A percentile compares a stretch with the other conserved stretches of the same genome.
Evolutionary conservation across 2,113 vertebrate species (phyloP).

Genomic region (Heliornis fulica): DNA sequence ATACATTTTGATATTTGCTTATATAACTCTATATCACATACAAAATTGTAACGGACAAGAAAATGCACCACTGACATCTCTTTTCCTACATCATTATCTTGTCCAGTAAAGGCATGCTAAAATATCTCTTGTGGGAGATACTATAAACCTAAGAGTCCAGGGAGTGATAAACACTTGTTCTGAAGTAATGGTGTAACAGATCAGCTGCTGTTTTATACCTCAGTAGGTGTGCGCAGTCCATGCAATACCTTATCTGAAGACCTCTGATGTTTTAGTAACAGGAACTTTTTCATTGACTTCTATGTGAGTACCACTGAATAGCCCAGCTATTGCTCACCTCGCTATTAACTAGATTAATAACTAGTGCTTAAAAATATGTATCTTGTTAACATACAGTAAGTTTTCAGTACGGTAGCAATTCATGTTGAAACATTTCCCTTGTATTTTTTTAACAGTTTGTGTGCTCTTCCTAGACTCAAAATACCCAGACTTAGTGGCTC

Average conservation of each 20-base stretch:
- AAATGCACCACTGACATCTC: not conserved
- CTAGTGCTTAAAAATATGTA: not conserved
- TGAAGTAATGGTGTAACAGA: not conserved
- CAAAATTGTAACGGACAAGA: not conserved
- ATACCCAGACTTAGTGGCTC: constrained; percentile 29
- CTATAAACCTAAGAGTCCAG: not conserved
- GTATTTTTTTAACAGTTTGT: not conserved
- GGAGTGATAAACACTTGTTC: not conserved
- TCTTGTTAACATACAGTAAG: not conserved
- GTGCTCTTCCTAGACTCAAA: not conserved
- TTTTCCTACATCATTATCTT: not conserved
- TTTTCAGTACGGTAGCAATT: not conserved
- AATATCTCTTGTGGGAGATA: not conserved
- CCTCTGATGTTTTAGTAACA: not conserved
- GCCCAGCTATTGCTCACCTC: not conserved
- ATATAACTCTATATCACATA: not conserved
- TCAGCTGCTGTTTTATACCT: not conserved
- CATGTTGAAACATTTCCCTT: not conserved
- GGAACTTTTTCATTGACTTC: not conserved
- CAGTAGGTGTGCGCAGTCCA: not conserved
- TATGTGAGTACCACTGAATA: not conserved
- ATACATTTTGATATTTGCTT: not conserved
- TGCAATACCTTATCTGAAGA: not conserved
- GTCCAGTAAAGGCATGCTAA: not conserved
- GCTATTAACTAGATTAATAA: not conserved